A percentile compares a stretch with the other conserved stretches of the same genome.
Conservation (phyloP, 2,888 invertebrate species). For the Globia sparganii region DNA sequence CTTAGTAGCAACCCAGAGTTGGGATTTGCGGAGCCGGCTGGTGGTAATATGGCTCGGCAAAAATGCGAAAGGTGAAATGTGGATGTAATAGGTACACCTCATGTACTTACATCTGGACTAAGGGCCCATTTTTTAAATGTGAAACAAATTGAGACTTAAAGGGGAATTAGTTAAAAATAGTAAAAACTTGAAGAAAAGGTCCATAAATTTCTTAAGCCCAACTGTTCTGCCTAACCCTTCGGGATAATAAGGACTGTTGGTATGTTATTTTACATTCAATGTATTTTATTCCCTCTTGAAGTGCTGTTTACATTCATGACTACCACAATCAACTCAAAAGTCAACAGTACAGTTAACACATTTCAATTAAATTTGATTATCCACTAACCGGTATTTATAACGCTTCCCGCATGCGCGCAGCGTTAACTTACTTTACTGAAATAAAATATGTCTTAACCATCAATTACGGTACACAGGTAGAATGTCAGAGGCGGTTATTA, state of each 20-base stretch:
- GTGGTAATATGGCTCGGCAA: not conserved
- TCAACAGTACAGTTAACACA: constrained; percentile 39
- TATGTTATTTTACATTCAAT: not conserved
- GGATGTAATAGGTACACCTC: too few relatives aligned
- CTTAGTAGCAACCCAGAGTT: not conserved
- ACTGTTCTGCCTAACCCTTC: too few relatives aligned
- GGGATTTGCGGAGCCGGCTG: not conserved
- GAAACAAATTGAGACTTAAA: too few relatives aligned
- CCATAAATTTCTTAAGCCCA: too few relatives aligned
- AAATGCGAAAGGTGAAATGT: too few relatives aligned
- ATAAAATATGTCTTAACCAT: constrained; percentile 44
- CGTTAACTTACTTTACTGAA: constrained; percentile 39
- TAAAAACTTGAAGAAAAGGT: too few relatives aligned
- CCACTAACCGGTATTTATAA: constrained; percentile 51
- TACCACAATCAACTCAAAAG: constrained; percentile 14
- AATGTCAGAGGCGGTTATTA: constrained; percentile 51
- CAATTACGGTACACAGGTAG: constrained; percentile 43
- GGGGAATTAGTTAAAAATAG: too few relatives aligned
- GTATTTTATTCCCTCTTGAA: not conserved
- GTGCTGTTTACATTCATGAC: constrained; percentile 12
- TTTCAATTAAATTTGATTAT: constrained; percentile 56
- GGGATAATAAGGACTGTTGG: too few relatives aligned
- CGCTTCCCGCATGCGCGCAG: constrained; percentile 46
- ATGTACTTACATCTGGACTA: too few relatives aligned
- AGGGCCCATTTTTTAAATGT: too few relatives aligned